Conservation (phyloP, 2,888 invertebrate species). For the Cantharis flavilabris region DNA sequence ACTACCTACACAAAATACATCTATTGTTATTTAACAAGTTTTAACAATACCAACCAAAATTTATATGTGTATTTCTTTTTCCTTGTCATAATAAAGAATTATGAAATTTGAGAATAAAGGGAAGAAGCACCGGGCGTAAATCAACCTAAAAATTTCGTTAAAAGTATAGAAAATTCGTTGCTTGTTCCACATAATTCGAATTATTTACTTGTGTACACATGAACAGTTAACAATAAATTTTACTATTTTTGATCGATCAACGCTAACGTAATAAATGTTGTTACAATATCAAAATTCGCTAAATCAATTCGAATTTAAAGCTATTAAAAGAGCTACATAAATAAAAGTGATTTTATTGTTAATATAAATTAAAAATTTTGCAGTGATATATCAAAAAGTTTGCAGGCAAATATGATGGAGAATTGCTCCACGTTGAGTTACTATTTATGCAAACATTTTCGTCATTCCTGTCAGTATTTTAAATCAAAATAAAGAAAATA, state of each 20-base stretch:
- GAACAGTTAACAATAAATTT: background rate
- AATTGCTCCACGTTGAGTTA: background rate
- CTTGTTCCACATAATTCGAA: background rate
- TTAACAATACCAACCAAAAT: conserved; percentile 29
- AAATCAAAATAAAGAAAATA: no score
- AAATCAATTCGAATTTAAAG: background rate
- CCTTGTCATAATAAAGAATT: background rate
- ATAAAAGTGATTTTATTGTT: background rate
- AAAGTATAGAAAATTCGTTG: background rate
- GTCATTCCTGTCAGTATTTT: no score
- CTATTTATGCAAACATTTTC: no score
- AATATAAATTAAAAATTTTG: background rate
- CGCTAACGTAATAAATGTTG: background rate
- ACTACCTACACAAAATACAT: conserved; percentile 39
- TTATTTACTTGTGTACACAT: background rate
- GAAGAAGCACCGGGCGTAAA: background rate
- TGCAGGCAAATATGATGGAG: background rate
- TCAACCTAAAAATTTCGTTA: background rate
- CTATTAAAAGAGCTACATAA: background rate
- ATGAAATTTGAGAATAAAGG: background rate
- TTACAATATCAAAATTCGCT: background rate
- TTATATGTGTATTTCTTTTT: conserved; percentile 31
- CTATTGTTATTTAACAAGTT: conserved; percentile 39
- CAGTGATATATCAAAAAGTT: background rate
- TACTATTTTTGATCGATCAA: background rate